Conservation (phyloP, 2,888 invertebrate genomes). For the Andricus quercusramuli region DNA sequence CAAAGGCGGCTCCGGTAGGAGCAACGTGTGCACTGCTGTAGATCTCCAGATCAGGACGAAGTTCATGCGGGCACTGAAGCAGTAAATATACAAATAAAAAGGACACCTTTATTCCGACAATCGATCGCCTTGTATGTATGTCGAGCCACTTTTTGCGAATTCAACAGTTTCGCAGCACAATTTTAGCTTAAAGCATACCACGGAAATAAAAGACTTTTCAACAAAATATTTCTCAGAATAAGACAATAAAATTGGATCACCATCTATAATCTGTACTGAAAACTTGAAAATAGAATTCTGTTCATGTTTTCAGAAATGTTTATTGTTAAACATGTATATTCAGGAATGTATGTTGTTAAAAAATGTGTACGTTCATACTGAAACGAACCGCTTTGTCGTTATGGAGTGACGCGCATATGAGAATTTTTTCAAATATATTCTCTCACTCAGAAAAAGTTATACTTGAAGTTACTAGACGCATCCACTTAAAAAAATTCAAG, state of each 20-base stretch:
- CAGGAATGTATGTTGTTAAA: no score
- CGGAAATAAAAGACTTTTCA: background rate
- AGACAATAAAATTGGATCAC: background rate
- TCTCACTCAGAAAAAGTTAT: no score
- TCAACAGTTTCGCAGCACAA: background rate
- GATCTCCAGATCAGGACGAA: background rate
- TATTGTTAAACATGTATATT: no score
- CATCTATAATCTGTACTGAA: background rate
- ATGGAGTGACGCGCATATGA: no score
- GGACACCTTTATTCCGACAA: background rate
- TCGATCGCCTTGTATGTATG: background rate
- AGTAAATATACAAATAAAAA: constrained; percentile 10
- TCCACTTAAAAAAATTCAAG: no score
- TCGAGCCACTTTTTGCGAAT: background rate
- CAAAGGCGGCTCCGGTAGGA: background rate
- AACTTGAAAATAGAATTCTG: no score
- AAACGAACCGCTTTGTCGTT: no score
- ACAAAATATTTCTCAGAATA: background rate
- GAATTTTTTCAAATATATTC: no score
- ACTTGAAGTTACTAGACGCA: no score
- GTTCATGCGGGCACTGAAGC: constrained; percentile 6
- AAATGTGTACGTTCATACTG: no score
- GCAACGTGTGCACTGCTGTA: constrained; percentile 1
- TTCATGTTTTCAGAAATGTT: no score
- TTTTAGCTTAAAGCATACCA: background rate